Evolutionary conservation across 2,888 invertebrate species (phyloP), one percentile per base, ranked within the genome.

Genomic region (Drosophila ochracea): DNA sequence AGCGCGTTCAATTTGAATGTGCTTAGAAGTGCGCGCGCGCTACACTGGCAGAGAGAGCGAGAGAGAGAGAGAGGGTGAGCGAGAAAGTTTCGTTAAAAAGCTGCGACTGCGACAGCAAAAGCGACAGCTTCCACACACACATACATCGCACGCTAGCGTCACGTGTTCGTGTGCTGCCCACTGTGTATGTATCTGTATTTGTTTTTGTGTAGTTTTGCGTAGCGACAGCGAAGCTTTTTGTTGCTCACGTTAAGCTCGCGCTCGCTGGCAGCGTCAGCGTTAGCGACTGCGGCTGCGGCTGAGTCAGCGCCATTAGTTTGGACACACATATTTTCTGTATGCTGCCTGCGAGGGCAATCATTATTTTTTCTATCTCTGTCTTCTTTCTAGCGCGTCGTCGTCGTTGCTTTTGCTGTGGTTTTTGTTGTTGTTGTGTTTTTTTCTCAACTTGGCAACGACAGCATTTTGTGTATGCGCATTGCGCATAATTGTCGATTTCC

Each of bases 231-330:
- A 57, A 75, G 73, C 81, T 87, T 80, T 73, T 70, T 68, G 63
- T 72, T 21, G 76, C 72, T 59, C 55, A 55, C 73, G 58, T 65
- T 68, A 64, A 73, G 73, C 66, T 74, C 33, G 37, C 68, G 73
- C 68, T 67, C 53, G 33, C 37, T 21, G 19, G 31, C 69, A 57
- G 53, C 58, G 31, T 43, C 58, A 59, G 21, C 73, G 57, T 49
- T 49, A 31, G 43, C 59, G 63, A 49, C 76, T 65, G 81, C 33
- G 59, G 81, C 76, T 65, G 81, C 33, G 59, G 81, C 85, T 88
- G 84, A 88, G 70, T 85, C 84, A 85, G 88, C 88, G 75, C 83
- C 85, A 82, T 88, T 85, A 85, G 89, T 85, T 84, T 80, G 88
- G 70, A 72, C 73, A 84, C 81, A 76, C 57, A 57, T 55, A 28